Evolutionary conservation across 2,113 vertebrate species (phyloP).

Genomic region (Acanthisitta chloris): DNA sequence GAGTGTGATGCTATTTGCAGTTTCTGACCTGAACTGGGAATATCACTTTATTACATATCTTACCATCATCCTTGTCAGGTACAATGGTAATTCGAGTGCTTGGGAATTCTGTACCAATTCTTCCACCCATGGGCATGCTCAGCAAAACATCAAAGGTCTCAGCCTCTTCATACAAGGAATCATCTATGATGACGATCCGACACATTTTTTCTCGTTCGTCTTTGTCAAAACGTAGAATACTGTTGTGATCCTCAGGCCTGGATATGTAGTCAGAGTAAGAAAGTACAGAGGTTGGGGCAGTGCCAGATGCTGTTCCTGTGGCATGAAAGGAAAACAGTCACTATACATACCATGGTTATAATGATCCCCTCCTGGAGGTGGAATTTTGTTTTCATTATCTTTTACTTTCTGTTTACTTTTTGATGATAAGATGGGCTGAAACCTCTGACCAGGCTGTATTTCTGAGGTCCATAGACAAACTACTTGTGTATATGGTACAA

Average conservation of each 20-base stretch:
- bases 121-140: slow-evolving; percentile 88
- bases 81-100: slow-evolving; percentile 79
- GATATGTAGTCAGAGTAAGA: slow-evolving; percentile 96
- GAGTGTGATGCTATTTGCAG: background rate
- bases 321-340: background rate
- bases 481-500: background rate
- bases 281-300: slow-evolving; percentile 83
- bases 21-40: background rate
- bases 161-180: slow-evolving; percentile 87
- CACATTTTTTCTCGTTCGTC: slow-evolving; percentile 84
- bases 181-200: slow-evolving; percentile 87
- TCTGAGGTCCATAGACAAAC: background rate
- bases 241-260: slow-evolving; percentile 86
- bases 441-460: background rate
- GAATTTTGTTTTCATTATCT: background rate
- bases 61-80: slow-evolving; percentile 87
- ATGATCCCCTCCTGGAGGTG: background rate
- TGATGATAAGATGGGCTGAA: background rate
- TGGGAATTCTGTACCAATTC: slow-evolving; percentile 79
- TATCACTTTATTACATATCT: slow-evolving; percentile 17
- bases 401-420: background rate
- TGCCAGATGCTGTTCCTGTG: slow-evolving; percentile 87
- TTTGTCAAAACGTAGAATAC: slow-evolving; percentile 86
- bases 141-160: slow-evolving; percentile 88
- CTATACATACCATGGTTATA: background rate